Percentiles rank a stretch among this genome's conserved stretches.
phyloP scores from a whole-genome alignment of 1,140 invertebrate species.

The Limonius californicus region DNA sequence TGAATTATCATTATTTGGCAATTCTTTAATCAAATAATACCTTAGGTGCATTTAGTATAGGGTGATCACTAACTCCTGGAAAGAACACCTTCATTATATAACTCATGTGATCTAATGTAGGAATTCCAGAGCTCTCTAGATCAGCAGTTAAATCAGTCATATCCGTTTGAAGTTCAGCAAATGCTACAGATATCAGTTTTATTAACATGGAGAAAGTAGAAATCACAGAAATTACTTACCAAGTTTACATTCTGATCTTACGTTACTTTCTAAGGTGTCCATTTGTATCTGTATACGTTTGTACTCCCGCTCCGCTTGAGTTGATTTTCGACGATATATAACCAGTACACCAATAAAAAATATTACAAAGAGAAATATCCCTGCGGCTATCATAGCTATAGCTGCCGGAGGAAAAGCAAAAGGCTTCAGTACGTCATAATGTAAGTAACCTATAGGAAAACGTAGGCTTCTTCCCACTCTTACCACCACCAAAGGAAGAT shows the following conservation, averaged over 20 bases:
- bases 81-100: conserved; percentile 99
- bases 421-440: conserved; percentile 82
- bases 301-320: conserved; percentile 92
- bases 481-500: conserved; percentile 84
- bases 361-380: conserved; percentile 77
- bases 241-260: conserved; percentile 95
- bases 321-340: conserved; percentile 86
- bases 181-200: too few species aligned
- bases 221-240: conserved; percentile 51
- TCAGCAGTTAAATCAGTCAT: conserved; percentile 98
- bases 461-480: conserved; percentile 81
- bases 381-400: conserved; percentile 78
- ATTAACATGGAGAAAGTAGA: background rate
- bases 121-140: conserved; percentile 92
- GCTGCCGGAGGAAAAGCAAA: conserved; percentile 84
- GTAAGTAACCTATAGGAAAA: conserved; percentile 83
- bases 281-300: conserved; percentile 98
- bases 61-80: conserved; percentile 88
- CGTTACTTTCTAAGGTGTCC: conserved; percentile 98
- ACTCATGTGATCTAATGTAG: conserved; percentile 90
- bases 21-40: conserved; percentile 47
- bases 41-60: conserved; percentile 82
- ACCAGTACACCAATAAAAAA: conserved; percentile 83
- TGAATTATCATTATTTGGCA: too few species aligned
- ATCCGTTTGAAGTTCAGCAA: conserved; percentile 98